phyloP scores from a whole-genome alignment of 2,888 invertebrate genomes.

The Pilophorus perplexus region DNA sequence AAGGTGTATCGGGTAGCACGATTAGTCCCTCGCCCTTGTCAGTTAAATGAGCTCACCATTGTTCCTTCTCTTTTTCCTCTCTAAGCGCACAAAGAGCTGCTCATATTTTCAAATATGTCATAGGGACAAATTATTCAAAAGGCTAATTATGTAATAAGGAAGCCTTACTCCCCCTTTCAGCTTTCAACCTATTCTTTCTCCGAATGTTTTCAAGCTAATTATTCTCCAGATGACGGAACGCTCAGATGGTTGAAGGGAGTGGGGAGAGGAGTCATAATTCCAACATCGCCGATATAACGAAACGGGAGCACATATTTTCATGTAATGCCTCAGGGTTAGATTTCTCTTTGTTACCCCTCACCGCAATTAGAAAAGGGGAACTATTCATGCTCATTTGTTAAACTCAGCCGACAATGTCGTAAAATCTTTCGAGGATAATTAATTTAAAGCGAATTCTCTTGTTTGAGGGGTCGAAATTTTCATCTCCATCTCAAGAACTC shows the following conservation, averaged over 20 bases:
- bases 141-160: constrained; percentile 20
- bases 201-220: constrained; percentile 18
- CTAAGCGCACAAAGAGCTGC: constrained; percentile 5
- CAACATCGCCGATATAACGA: constrained; percentile 6
- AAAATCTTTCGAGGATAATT: no score
- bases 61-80: constrained; percentile 1
- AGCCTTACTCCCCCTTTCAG: neutral
- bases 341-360: neutral
- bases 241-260: neutral
- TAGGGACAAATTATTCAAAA: constrained; percentile 13
- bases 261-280: constrained; percentile 8
- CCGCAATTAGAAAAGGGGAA: neutral
- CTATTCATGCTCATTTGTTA: neutral
- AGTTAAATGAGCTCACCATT: constrained; percentile 7
- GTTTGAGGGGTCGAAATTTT: no score
- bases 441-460: no score
- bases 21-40: constrained; percentile 1
- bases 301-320: constrained; percentile 11
- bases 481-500: no score
- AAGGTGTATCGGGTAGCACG: constrained; percentile 23
- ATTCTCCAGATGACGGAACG: neutral
- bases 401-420: no score
- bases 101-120: constrained; percentile 27
- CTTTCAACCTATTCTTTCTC: constrained; percentile 5
- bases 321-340: constrained; percentile 11